Percentiles rank a stretch among this genome's conserved stretches.
phyloP scores from a whole-genome alignment of 1,140 invertebrate species.

The Melipona quadrifasciata region DNA sequence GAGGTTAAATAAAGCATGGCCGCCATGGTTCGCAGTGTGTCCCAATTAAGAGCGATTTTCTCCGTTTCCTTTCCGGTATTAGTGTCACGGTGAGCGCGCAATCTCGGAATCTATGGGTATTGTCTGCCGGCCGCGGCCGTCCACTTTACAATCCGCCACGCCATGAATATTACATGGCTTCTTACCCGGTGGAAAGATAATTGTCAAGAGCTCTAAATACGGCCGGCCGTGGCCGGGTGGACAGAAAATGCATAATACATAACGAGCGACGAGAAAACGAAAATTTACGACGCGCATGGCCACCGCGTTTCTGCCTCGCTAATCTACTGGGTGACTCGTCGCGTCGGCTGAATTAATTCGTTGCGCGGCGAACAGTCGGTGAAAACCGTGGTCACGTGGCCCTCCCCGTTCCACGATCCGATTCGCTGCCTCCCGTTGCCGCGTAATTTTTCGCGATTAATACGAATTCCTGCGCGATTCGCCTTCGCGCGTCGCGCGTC shows the following conservation, averaged over 20 bases:
- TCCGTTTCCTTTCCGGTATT: conserved; percentile 79
- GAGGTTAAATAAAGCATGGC: conserved; percentile 57
- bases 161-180: conserved; percentile 81
- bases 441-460: conserved; percentile 29
- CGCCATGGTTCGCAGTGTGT: conserved; percentile 70
- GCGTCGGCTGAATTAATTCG: conserved; percentile 49
- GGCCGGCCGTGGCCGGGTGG: conserved; percentile 71
- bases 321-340: conserved; percentile 45
- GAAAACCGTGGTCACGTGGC: conserved; percentile 16
- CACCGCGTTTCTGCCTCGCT: conserved; percentile 41
- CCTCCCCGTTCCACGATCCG: neutral
- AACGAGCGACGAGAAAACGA: conserved; percentile 73
- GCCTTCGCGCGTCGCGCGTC: neutral
- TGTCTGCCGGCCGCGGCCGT: conserved; percentile 73
- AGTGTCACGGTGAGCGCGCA: conserved; percentile 81
- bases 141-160: conserved; percentile 72
- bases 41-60: conserved; percentile 80
- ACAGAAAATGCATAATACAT: conserved; percentile 80
- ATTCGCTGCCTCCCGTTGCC: conserved; percentile 26
- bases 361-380: neutral
- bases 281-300: conserved; percentile 74
- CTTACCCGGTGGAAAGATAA: conserved; percentile 82
- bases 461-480: conserved; percentile 6
- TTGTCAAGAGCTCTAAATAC: conserved; percentile 81
- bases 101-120: conserved; percentile 79